Evolutionary conservation across 1,140 invertebrate genomes (phyloP).

Genomic region (Eubasilissa regina): DNA sequence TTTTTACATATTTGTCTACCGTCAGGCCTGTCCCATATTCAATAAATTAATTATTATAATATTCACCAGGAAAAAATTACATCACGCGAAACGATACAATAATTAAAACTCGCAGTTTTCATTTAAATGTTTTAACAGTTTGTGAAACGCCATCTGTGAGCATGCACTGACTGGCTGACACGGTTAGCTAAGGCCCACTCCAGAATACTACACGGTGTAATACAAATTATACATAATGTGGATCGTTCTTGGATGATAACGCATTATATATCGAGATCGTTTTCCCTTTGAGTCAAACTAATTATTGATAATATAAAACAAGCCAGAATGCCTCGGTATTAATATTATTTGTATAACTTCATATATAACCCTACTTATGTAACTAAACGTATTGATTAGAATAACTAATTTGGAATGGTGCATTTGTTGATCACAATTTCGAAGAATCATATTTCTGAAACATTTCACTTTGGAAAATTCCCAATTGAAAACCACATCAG

Average conservation of each 20-base stretch:
- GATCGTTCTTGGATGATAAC: background rate
- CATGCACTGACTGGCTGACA: too few relatives aligned
- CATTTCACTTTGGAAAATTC: constrained; percentile 25
- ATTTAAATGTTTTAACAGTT: too few relatives aligned
- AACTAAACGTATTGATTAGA: constrained; percentile 29
- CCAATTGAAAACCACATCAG: background rate
- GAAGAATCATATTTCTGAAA: constrained; percentile 28
- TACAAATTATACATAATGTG: too few relatives aligned
- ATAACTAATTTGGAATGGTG: constrained; percentile 59
- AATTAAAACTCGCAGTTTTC: too few relatives aligned
- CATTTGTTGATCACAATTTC: constrained; percentile 55
- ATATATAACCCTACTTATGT: constrained; percentile 6
- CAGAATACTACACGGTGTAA: too few relatives aligned
- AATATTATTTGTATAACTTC: background rate
- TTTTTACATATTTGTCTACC: too few relatives aligned
- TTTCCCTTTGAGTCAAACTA: background rate
- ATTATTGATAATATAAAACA: constrained; percentile 6
- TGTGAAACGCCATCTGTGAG: too few relatives aligned
- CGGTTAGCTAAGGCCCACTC: too few relatives aligned
- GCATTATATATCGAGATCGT: background rate
- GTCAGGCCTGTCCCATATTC: too few relatives aligned
- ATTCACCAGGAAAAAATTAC: too few relatives aligned
- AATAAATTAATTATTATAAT: too few relatives aligned
- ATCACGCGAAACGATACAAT: too few relatives aligned
- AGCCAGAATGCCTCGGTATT: background rate